Percentiles rank a stretch among this genome's conserved stretches.
Conservation (phyloP, 1,140 invertebrate genomes). For the Ceratoteleas bidentatus region DNA sequence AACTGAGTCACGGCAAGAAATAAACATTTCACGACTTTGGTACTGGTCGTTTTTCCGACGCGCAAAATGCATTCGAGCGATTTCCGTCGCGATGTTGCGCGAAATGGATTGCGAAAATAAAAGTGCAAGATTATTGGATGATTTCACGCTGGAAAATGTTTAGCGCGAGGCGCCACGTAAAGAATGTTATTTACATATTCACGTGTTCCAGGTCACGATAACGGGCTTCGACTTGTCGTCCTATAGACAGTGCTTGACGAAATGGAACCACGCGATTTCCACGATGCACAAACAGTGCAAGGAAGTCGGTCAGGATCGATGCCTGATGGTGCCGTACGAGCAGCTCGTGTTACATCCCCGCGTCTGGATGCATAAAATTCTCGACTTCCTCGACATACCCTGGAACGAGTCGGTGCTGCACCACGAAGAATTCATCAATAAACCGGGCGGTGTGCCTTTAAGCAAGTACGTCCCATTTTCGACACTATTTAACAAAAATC, state of each 20-base stretch:
- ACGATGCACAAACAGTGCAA: constrained; percentile 97
- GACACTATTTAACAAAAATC: no score
- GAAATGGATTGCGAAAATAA: constrained; percentile 20
- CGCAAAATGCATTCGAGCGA: neutral
- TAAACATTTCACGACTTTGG: no score
- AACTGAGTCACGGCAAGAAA: no score
- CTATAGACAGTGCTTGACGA: constrained; percentile 95
- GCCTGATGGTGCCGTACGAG: constrained; percentile 97
- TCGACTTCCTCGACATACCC: constrained; percentile 94
- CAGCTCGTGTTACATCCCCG: constrained; percentile 97
- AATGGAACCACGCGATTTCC: constrained; percentile 98
- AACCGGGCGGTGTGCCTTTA: constrained; percentile 94
- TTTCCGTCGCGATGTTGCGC: neutral
- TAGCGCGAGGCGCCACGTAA: neutral
- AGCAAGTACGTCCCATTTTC: constrained; percentile 90
- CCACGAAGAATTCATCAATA: constrained; percentile 98
- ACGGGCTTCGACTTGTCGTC: constrained; percentile 97
- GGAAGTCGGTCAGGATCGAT: constrained; percentile 90
- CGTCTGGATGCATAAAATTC: constrained; percentile 93
- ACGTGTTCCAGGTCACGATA: constrained; percentile 91
- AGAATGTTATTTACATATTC: constrained; percentile 37
- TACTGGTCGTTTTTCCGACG: no score
- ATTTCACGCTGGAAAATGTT: constrained; percentile 19
- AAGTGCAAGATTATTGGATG: constrained; percentile 13
- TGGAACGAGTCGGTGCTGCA: constrained; percentile 98